A percentile compares a stretch with the other conserved stretches of the same genome.
These are phyloP conservation scores for Acanthopleura granulata DNA, from an alignment of 2,888 invertebrate genomes.

Conservation along the genomic window DNA sequence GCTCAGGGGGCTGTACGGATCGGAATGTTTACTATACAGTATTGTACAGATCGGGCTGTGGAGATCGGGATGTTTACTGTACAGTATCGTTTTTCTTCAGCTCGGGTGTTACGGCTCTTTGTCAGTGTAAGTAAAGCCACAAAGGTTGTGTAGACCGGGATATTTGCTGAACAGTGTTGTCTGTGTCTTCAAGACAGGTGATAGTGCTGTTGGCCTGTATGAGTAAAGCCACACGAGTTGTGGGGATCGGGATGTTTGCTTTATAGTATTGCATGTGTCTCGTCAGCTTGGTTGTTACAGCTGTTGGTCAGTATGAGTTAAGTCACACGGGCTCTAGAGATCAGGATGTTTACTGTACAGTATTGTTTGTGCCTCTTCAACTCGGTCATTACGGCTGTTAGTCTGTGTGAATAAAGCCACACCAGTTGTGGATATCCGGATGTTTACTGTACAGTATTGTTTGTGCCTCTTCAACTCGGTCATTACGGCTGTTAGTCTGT, in stretches of 20 bases:
- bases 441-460: too few relatives aligned
- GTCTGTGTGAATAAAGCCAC: conserved; percentile 45
- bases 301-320: conserved; percentile 43
- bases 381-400: conserved; percentile 44
- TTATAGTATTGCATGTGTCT: conserved; percentile 42
- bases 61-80: too few relatives aligned
- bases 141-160: too few relatives aligned
- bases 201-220: conserved; percentile 46
- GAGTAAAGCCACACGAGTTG: conserved; percentile 41
- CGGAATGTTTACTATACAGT: too few relatives aligned
- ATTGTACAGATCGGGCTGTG: too few relatives aligned
- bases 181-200: too few relatives aligned
- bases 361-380: conserved; percentile 29
- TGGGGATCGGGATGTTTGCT: conserved; percentile 54
- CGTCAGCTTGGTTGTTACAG: conserved; percentile 46
- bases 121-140: conserved; percentile 45
- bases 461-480: conserved; percentile 37
- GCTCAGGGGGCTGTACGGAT: too few relatives aligned
- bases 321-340: conserved; percentile 46
- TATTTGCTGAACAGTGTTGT: too few relatives aligned
- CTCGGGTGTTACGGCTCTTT: conserved; percentile 44
- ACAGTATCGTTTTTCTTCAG: conserved; percentile 29
- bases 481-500: conserved; percentile 46
- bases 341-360: conserved; percentile 55
- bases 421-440: too few relatives aligned